Base-by-base conservation (phyloP, 2,888 invertebrate genomes). In the Eupeodes luniger region DNA sequence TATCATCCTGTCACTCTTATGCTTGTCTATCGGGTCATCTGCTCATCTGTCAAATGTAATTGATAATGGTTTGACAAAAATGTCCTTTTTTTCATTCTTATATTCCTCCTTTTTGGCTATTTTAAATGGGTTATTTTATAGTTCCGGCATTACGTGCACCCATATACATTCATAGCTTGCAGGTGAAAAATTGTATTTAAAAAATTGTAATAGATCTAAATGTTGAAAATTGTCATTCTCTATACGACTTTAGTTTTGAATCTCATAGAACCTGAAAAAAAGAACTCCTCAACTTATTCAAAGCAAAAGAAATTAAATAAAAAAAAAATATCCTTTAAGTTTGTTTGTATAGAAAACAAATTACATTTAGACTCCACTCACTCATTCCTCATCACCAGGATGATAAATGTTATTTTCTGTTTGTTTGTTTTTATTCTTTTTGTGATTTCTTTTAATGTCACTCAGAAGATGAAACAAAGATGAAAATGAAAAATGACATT, bases 41-140 rank as follows among this genome's bases (percentile, higher is more conserved):
- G 79, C 75, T 76, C 79, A 83, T 87, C 83, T 87, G 83, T 87
- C 83, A 87, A 83, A 83, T 80, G 72, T 83, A 87, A 87, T 87
- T 87, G 86, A 87, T 87, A 80, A 80, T 77, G 86, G 66, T 66
- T 19, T 82, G 44, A 44, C 16, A 51, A 70, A 51, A 70, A 70
- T 55, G 55, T 57, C 57, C 70, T 47, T 5, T 7, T 40, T 40
- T 40, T 40, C 27, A 1, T 40, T 40, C 40, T 40, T 40, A 7
- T 40, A 5, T 5, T 40, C 40, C 40, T 40, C 5, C 4, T 40
- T 40, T 9, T 34, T 34, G 47, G 27, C 72, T 49, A 47, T 27
- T 12, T 3, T 40, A 57, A 55, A 57, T 72, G 12, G 27, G 19
- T 57, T 12, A 44, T 19, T 55, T 70, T 14, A 40, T 40, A 16